Base-by-base conservation (phyloP, 2,113 vertebrate species). In the Arizona elegans region DNA sequence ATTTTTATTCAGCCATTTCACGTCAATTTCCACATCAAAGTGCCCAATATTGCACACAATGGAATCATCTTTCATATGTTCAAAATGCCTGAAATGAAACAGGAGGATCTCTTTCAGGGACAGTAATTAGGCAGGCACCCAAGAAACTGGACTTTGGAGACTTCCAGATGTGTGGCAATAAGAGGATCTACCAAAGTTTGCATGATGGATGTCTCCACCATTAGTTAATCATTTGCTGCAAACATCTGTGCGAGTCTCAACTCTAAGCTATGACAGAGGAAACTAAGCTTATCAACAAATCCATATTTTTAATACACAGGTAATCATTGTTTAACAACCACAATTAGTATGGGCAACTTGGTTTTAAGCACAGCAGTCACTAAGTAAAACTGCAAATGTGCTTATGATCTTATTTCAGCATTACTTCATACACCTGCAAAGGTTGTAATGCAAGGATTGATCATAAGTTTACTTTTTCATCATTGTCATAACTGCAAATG, bases 1-100 rank as follows among this genome's bases (percentile, higher is more conserved):
- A 0, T 99, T 98, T 13, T 98, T 98, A 58, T 97, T 98, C 85
- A 99, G 97, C 99, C 99, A 99, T 95, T 96, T 98, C 62, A 99
- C 98, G 91, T 99, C 99, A 54, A 99, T 98, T 97, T 99, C 99
- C 87, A 99, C 98, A 91, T 99, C 99, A 91, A 99, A 99, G 94
- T 99, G 99, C 54, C 99, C 99, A 6, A 99, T 99, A 96, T 99
- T 99, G 94, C 99, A 99, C 19, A 99, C 98, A 0, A 99, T 99
- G 95, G 99, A 92, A 62, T 99, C 99, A 52, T 99, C 99, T 95
- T 99, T 99, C 99, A 99, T 99, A 93, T 98, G 95, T 95, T 99
- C 99, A 93, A 99, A 99, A 97, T 99, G 99, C 65, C 99, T 99
- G 96, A 3, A 81, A 52, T 23, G 56, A 86, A 52, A 38, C 23